Evolutionary conservation across 2,113 vertebrate genomes (phyloP).

Genomic region (Mobula birostris): DNA sequence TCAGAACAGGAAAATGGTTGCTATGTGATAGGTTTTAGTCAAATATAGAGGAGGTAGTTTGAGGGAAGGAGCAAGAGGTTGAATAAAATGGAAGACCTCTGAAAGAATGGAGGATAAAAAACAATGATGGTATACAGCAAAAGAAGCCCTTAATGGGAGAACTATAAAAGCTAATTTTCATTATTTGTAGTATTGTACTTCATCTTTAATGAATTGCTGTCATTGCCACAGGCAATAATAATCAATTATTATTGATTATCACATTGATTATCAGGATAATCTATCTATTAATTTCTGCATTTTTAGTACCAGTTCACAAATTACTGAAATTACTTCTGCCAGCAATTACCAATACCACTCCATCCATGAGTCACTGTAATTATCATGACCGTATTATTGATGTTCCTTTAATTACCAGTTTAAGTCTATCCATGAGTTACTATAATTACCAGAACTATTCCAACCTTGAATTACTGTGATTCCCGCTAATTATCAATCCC

Average conservation of each 20-base stretch:
- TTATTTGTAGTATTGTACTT: neutral
- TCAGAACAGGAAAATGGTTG: too few species aligned
- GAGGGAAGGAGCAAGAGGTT: neutral
- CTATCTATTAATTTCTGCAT: too few species aligned
- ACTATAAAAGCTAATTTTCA: neutral
- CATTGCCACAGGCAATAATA: neutral
- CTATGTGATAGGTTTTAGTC: neutral
- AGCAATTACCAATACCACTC: neutral
- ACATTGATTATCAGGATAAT: neutral
- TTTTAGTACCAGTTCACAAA: neutral
- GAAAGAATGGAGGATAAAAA: neutral
- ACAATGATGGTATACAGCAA: neutral
- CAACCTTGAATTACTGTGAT: too few species aligned
- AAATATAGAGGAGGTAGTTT: neutral
- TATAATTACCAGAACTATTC: neutral
- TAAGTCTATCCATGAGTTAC: neutral
- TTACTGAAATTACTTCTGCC: neutral
- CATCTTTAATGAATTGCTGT: neutral
- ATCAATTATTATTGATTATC: neutral
- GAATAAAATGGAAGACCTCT: neutral
- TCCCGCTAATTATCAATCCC: neutral
- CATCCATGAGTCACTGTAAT: neutral
- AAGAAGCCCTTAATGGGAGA: neutral
- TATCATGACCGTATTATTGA: neutral
- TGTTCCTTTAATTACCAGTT: neutral